Conservation (phyloP, 2,797 vertebrate genomes). For the Macroramphosus scolopax region DNA sequence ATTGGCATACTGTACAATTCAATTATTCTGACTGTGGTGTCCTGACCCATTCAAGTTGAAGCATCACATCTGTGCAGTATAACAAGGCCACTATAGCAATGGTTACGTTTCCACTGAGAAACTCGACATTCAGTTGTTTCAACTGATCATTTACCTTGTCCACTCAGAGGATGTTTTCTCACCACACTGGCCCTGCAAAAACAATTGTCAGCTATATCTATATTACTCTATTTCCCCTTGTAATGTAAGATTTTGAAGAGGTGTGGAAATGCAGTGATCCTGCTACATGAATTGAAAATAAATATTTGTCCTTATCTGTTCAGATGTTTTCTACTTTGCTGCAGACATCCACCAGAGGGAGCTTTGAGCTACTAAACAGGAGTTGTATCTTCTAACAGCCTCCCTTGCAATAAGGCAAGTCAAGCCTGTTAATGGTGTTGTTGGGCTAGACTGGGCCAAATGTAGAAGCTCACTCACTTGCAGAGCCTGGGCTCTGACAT, state of each 20-base stretch:
- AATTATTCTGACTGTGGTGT: background rate
- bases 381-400: too few species aligned
- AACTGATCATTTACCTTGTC: conserved; percentile 2
- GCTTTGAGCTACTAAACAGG: conserved; percentile 9
- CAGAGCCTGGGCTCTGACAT: too few species aligned
- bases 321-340: background rate
- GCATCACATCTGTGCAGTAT: conserved; percentile 4
- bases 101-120: background rate
- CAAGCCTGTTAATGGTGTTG: conserved; percentile 3
- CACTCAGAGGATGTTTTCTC: too few species aligned
- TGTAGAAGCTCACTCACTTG: conserved; percentile 20
- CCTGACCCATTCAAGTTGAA: too few species aligned
- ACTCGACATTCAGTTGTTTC: background rate
- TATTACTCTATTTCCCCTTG: background rate
- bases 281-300: conserved; percentile 38
- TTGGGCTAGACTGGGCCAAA: conserved; percentile 21
- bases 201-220: too few species aligned
- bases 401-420: background rate
- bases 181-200: background rate
- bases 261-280: conserved; percentile 8
- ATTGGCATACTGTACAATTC: background rate
- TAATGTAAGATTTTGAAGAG: conserved; percentile 11
- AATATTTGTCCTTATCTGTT: conserved; percentile 14
- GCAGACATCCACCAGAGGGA: conserved; percentile 54
- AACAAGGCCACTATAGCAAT: too few species aligned